These are phyloP conservation scores for Oryzias dopingdopingensis DNA, from an alignment of 2,797 vertebrate genomes.

Conservation along the genomic window DNA sequence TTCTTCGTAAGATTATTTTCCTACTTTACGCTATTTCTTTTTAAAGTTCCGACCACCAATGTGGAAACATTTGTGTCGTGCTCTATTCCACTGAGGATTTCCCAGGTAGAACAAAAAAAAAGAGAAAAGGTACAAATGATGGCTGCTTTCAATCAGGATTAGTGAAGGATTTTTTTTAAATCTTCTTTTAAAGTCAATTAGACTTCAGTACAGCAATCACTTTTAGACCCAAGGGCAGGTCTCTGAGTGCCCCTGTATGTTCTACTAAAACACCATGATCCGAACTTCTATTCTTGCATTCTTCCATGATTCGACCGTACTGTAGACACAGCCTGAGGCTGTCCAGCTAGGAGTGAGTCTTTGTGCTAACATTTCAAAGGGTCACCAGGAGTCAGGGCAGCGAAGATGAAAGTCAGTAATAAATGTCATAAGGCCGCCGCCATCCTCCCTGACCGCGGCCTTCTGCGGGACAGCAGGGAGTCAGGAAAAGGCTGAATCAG, in stretches of 20 bases:
- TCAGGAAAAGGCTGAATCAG: conserved; percentile 15
- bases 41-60: neutral
- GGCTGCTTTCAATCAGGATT: neutral
- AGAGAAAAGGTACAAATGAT: neutral
- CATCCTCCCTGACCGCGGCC: conserved; percentile 1
- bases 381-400: conserved; percentile 22
- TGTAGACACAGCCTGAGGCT: conserved; percentile 1
- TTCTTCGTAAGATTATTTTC: too few species aligned
- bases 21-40: too few species aligned
- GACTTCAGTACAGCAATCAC: neutral
- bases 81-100: neutral
- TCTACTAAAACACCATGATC: neutral
- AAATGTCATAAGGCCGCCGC: conserved; percentile 44
- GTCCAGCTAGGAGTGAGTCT: conserved; percentile 1
- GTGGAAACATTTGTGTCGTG: neutral
- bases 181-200: neutral
- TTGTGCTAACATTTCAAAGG: conserved; percentile 43
- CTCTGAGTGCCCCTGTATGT: neutral
- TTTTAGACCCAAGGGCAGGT: neutral
- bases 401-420: conserved; percentile 11
- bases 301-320: neutral
- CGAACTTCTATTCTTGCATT: neutral
- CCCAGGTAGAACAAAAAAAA: neutral
- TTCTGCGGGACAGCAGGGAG: conserved; percentile 7
- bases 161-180: too few species aligned